Conservation (phyloP, 2,113 vertebrate genomes). For the Todiramphus saurophagus region DNA sequence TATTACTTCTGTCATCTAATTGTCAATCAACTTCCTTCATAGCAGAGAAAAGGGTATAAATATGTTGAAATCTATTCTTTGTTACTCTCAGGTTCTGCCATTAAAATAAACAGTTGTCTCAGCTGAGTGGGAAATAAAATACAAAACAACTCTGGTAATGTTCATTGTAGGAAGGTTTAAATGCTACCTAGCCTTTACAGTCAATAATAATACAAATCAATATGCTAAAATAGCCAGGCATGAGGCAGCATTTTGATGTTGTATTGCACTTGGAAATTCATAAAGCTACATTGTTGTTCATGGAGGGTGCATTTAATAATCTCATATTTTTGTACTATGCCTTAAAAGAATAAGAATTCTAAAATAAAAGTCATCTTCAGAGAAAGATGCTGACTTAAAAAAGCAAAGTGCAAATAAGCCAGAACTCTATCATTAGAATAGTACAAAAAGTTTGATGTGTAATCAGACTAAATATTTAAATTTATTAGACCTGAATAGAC, state of each 20-base stretch:
- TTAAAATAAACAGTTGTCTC: background rate
- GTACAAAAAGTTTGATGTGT: background rate
- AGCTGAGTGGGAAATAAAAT: background rate
- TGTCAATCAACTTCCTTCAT: background rate
- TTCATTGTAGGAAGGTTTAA: background rate
- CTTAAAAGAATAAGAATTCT: background rate
- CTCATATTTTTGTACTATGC: background rate
- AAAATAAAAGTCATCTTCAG: background rate
- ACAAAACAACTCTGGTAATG: background rate
- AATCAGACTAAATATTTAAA: background rate
- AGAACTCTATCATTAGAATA: background rate
- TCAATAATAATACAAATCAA: background rate
- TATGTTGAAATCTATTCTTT: background rate
- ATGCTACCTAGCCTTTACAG: background rate
- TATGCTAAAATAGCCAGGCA: background rate
- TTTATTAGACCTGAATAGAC: background rate
- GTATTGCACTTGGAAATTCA: background rate
- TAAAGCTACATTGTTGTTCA: background rate
- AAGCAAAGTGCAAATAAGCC: background rate
- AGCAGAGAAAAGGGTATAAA: background rate
- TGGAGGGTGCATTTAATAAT: background rate
- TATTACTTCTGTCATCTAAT: background rate
- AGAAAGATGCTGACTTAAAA: background rate
- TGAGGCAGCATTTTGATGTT: background rate
- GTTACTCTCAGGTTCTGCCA: background rate